Base-by-base conservation (phyloP, 2,113 vertebrate genomes). In the Osmerus mordax region DNA sequence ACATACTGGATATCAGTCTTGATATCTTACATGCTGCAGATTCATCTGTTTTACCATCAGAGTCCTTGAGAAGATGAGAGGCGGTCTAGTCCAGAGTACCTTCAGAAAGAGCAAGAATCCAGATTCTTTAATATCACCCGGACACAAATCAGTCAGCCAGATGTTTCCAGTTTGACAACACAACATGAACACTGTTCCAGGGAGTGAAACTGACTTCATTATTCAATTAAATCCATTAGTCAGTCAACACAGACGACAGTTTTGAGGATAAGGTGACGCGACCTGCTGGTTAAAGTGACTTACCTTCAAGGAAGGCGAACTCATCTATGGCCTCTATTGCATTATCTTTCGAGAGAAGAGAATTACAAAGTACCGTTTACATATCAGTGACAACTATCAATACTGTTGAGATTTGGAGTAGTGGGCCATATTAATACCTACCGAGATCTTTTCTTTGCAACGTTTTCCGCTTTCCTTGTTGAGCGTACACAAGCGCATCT, bases 301-400 rank as follows among this genome's bases (percentile, higher is more conserved):
- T 88, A 96, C 97, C 96, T 94, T 98, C 96, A 78, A 98, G 89
- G 91, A 98, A 98, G 21, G 97, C 97, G 78, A 98, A 98, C 87
- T 98, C 97, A 78, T 98, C 96, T 65, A 95, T 92, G 72, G 95
- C 95, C 86, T 97, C 97, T 77, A 98, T 96, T 70, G 96, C 96
- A 59, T 96, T 96, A 89, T 98, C 97, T 98, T 88, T 79, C 78
- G 89, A 62, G 3, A 2, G 65, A 68, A 64, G 69, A 5, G 60
- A 84, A 54, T 84, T 29, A 74, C 23, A 74, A 47, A 5, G 9
- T 29, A 59, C 11, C 29, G 2, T 75, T 54, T 69, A 19, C 62
- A 72, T 21, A 18, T 65, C n/a, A 36, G 63, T 6, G 8, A 59
- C 11, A 59, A 56, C 14, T 56, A 47, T 11, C 41, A 9, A 47